Base-by-base conservation (phyloP, 2,888 invertebrate genomes). In the Tetramorium bicarinatum region DNA sequence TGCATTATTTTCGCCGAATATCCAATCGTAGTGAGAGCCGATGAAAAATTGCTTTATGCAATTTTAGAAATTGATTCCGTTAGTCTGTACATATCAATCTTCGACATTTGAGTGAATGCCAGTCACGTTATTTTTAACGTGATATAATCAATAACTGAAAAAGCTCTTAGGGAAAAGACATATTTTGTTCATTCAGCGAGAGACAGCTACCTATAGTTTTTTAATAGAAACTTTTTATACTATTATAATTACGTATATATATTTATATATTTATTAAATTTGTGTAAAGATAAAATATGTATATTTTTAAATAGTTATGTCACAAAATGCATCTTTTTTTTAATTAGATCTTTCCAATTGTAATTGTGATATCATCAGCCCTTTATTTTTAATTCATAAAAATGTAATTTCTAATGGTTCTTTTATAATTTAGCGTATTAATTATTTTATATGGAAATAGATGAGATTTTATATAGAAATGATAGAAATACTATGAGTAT, bases 1-100 rank as follows among this genome's bases (percentile, higher is more conserved):
- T 88, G 88, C 89, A 89, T 91, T 92, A 91, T 91, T 90, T 91
- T 85, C 88, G 67, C 66, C 75, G 89, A 91, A 90, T 92, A 89
- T 91, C 89, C 89, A 89, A 91, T 88, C 89, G 75, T 71, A 72
- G 72, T 66, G 87, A 88, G 79, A 82, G 84, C 86, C 82, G 83
- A 80, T 84, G 85, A 86, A 72, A 82, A 74, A 86, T 76, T 84
- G 83, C 84, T 87, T 87, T 64, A 69, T 59, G 52, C 47, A 88
- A 83, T 87, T 83, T 72, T 64, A 72, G 59, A 80, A 87, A 85
- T 83, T 75, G 87, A 85, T 79, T 79, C 34, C 11, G 56, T 44
- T 59, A 59, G 18, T 47, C 34, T 71, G 59, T n/a, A 47, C 72
- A 38, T 69, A 49, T 29, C 56, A 72, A 80, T 79, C 59, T 72